Evolutionary conservation across 2,888 invertebrate species (phyloP), one percentile per base, ranked within the genome.

Genomic region (Rotaria macrura): DNA sequence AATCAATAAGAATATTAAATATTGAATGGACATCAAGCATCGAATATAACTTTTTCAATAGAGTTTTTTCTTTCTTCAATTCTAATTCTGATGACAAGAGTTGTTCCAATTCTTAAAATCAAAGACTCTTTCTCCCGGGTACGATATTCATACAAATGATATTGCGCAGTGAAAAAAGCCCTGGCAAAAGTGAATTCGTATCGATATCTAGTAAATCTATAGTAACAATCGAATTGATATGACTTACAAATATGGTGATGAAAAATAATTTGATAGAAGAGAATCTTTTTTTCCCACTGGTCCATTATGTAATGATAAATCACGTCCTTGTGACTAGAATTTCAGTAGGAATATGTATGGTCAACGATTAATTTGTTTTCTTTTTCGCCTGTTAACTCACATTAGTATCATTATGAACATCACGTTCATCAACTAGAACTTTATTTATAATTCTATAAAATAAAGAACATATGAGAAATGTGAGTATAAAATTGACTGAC

Each of bases 391-490:
- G 1, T 29, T 2, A 25, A 14, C 40, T 43, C 43, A 79, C 79
- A 10, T 43, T 79, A 43, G 43, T 43, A 43, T 14, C n/a, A 1
- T 79, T 43, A 9, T 89, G 89, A 87, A 91, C 91, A 87, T 91
- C 91, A 86, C 90, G 89, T 86, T 91, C 91, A 88, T 92, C 92
- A 86, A 89, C 88, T n/a, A 92, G 88, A 86, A 89, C 89, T 86
- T 89, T 89, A 88, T 92, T 92, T 87, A 91, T 89, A 85, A 89
- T 89, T 87, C 91, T 91, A 88, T 20, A 88, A 87, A 84, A 43
- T 65, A 57, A 84, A 84, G 87, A 79, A 7, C 55, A 43, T 47
- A 85, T 65, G 49, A 9, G 47, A n/a, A 23, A 54, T 34, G 23
- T 74, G 49, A 38, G 9, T 23, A 29, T 43, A 38, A 65, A 25